Conservation (phyloP, 2,113 vertebrate genomes). For the Callocephalon fimbriatum region DNA sequence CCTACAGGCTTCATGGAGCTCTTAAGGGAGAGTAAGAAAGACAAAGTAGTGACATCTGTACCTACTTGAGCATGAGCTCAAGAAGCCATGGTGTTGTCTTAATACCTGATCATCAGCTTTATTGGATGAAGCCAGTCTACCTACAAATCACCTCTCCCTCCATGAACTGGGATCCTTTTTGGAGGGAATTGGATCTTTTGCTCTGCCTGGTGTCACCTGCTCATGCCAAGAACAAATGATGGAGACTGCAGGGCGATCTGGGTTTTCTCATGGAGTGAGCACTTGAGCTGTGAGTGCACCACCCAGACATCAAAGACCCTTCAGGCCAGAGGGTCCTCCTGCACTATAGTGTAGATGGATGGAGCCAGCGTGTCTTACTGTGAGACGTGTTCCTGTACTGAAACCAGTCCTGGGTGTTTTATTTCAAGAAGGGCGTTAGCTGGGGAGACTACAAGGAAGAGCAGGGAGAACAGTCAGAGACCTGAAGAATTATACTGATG, state of each 20-base stretch:
- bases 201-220: not conserved
- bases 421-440: not conserved
- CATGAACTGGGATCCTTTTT: not conserved
- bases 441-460: not conserved
- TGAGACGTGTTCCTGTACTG: rapidly evolving
- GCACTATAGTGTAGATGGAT: not conserved
- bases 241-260: not conserved
- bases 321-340: not conserved
- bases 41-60: not conserved
- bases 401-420: not conserved
- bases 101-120: not conserved
- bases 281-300: not conserved
- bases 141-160: not conserved
- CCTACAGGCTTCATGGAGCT: not conserved
- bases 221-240: not conserved
- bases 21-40: not conserved
- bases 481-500: not conserved
- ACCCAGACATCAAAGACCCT: not conserved
- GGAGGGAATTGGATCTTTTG: not conserved
- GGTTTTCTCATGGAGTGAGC: rapidly evolving
- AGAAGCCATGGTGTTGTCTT: not conserved
- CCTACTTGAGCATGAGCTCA: not conserved
- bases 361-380: not conserved
- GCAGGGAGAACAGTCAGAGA: not conserved
- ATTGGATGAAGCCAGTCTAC: not conserved